These are phyloP conservation scores for Tridacna crocea DNA, from an alignment of 2,888 invertebrate genomes.

Conservation along the genomic window DNA sequence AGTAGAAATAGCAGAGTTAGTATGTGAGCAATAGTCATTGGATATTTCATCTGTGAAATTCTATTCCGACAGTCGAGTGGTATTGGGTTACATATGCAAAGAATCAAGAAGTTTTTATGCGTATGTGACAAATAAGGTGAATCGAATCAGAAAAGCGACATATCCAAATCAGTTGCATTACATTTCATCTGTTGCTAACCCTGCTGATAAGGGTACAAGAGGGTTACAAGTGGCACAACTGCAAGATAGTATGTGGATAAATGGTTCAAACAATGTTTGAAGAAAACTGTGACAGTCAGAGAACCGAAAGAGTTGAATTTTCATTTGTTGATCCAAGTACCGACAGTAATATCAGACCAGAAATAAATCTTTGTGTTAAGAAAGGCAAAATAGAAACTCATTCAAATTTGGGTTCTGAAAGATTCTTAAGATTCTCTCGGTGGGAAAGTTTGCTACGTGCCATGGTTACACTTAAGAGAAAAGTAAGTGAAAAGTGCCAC, in stretches of 20 bases:
- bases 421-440: conserved; percentile 41
- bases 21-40: conserved; percentile 31
- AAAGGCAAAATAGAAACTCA: not conserved
- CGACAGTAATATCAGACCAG: conserved; percentile 44
- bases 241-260: conserved; percentile 48
- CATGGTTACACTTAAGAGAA: conserved; percentile 1
- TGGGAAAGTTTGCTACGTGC: conserved; percentile 34
- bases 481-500: not conserved
- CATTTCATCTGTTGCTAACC: conserved; percentile 48
- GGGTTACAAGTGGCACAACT: not conserved
- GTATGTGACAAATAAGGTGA: conserved; percentile 50
- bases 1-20: conserved; percentile 44
- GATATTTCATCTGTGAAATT: not conserved
- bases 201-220: conserved; percentile 57
- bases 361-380: not conserved
- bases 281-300: no score
- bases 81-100: conserved; percentile 61
- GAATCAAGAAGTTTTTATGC: conserved; percentile 54
- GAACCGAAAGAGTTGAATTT: not conserved
- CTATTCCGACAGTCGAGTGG: conserved; percentile 54
- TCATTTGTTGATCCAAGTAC: conserved; percentile 33
- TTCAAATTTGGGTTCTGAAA: conserved; percentile 35
- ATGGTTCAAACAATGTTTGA: conserved; percentile 28
- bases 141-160: not conserved
- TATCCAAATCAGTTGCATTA: conserved; percentile 58